Evolutionary conservation across 2,888 invertebrate species (phyloP), one percentile per base, ranked within the genome.

Genomic region (Sphaeridia pumilis): DNA sequence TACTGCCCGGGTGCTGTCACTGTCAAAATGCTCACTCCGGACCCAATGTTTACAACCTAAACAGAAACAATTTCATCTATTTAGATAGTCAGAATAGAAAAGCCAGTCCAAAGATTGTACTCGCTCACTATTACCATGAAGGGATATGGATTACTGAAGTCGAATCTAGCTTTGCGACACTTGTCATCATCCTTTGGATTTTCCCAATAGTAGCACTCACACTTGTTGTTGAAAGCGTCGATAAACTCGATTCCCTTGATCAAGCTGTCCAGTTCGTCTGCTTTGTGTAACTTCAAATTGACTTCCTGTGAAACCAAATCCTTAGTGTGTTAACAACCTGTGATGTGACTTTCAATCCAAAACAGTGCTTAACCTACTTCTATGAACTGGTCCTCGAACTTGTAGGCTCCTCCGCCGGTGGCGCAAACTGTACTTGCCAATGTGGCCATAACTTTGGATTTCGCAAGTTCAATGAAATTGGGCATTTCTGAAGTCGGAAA

Each of bases 401-500:
- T 97, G 70, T 83, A 94, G 0, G 97, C 97, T 20, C 97, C 97
- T 1, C 97, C 97, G 21, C 97, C 97, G 0, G 97, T 98, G 1
- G 97, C 97, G 53, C 94, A 95, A 42, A 98, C 92, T 0, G 93
- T 93, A 59, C 88, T 88, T 12, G 94, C 88, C 49, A 95, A 74
- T 65, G 85, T 85, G 0, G 95, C 93, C 83, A 98, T 92, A 28
- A 95, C 92, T 72, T 97, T 95, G 10, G 86, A 83, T 68, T 90
- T 85, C 4, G 94, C 94, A 49, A 98, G 74, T 44, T 84, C 85
- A 27, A 98, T 75, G 74, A 98, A 98, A 56, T 88, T 87, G 14
- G 84, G 83, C 84, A 98, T 97, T 70, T 93, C 92, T 51, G 84
- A 81, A 0, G 95, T 94, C 3, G 97, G 97, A 73, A 98, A 98